These are phyloP conservation scores for Desoria tigrina DNA, from an alignment of 2,888 invertebrate genomes.

Conservation along the genomic window DNA sequence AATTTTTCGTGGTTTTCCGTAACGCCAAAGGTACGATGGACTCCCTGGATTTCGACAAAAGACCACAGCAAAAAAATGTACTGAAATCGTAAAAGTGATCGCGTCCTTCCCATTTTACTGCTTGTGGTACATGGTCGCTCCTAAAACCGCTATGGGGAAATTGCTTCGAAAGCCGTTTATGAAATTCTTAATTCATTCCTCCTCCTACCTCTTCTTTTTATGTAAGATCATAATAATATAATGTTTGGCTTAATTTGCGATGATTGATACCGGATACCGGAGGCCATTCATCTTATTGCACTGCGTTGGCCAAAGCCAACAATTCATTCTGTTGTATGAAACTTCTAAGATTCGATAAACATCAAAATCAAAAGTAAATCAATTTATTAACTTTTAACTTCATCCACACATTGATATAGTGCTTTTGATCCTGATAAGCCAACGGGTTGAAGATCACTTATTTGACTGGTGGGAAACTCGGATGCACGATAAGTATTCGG, in stretches of 20 bases:
- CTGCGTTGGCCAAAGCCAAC: too few species aligned
- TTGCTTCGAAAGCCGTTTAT: slow-evolving; percentile 92
- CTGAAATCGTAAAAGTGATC: slow-evolving; percentile 74
- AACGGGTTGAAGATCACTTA: slow-evolving; percentile 77
- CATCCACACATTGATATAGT: slow-evolving; percentile 64
- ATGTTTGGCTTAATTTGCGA: too few species aligned
- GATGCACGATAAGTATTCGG: slow-evolving; percentile 67
- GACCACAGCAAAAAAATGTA: slow-evolving; percentile 69
- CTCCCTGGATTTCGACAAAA: slow-evolving; percentile 88
- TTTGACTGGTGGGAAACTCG: slow-evolving; percentile 71
- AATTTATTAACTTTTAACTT: too few species aligned
- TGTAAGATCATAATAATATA: slow-evolving; percentile 66
- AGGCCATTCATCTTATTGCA: too few species aligned
- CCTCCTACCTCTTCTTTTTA: slow-evolving; percentile 89
- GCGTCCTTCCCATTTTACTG: slow-evolving; percentile 85
- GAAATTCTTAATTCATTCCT: slow-evolving; percentile 92
- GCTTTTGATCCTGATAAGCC: slow-evolving; percentile 86
- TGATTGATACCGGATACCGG: too few species aligned
- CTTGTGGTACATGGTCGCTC: slow-evolving; percentile 78
- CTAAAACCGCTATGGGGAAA: slow-evolving; percentile 74
- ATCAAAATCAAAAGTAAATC: too few species aligned
- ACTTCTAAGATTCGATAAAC: too few species aligned
- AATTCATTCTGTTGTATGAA: neutral
- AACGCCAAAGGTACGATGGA: slow-evolving; percentile 70
- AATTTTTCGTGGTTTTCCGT: too few species aligned